These are phyloP conservation scores for Hyposoter didymator DNA, from an alignment of 2,888 invertebrate species.

Conservation along the genomic window DNA sequence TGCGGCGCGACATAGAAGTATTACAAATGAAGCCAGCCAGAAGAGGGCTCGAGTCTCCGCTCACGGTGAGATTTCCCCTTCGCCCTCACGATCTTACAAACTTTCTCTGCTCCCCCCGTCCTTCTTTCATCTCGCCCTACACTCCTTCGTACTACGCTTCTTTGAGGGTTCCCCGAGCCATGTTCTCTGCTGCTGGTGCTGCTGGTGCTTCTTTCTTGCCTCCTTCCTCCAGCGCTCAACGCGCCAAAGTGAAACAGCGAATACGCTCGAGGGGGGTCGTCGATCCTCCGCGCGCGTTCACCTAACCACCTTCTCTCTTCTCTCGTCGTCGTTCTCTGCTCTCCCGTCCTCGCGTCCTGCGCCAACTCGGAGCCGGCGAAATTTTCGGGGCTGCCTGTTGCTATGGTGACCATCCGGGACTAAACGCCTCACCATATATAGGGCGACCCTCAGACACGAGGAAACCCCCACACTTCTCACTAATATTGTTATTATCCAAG, in stretches of 20 bases:
- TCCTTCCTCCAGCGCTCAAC: background rate
- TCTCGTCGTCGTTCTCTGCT: slow-evolving; percentile 25
- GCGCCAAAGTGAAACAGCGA: slow-evolving; percentile 54
- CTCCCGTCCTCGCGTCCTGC: slow-evolving; percentile 59
- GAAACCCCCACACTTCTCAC: slow-evolving; percentile 74
- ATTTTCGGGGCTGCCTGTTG: slow-evolving; percentile 83
- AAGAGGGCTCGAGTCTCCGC: slow-evolving; percentile 48
- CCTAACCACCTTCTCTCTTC: slow-evolving; percentile 58
- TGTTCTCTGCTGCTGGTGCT: slow-evolving; percentile 8
- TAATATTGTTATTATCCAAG: slow-evolving; percentile 71
- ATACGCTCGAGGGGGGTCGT: slow-evolving; percentile 44
- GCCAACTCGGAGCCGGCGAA: slow-evolving; percentile 71
- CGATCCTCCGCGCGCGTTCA: slow-evolving; percentile 38
- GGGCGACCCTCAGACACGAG: slow-evolving; percentile 69
- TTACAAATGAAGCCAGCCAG: slow-evolving; percentile 45
- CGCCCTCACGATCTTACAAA: slow-evolving; percentile 41
- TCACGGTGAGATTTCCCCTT: slow-evolving; percentile 59
- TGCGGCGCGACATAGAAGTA: slow-evolving; percentile 51
- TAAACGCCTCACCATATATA: slow-evolving; percentile 78
- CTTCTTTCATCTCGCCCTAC: slow-evolving; percentile 15
- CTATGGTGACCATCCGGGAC: slow-evolving; percentile 83
- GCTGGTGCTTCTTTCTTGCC: slow-evolving; percentile 18
- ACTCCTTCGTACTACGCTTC: slow-evolving; percentile 20
- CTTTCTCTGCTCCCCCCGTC: slow-evolving; percentile 39
- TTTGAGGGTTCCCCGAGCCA: slow-evolving; percentile 42